A percentile compares a stretch with the other conserved stretches of the same genome.
These are phyloP conservation scores for Melipona beecheii DNA, from an alignment of 2,888 invertebrate species.

Conservation along the genomic window DNA sequence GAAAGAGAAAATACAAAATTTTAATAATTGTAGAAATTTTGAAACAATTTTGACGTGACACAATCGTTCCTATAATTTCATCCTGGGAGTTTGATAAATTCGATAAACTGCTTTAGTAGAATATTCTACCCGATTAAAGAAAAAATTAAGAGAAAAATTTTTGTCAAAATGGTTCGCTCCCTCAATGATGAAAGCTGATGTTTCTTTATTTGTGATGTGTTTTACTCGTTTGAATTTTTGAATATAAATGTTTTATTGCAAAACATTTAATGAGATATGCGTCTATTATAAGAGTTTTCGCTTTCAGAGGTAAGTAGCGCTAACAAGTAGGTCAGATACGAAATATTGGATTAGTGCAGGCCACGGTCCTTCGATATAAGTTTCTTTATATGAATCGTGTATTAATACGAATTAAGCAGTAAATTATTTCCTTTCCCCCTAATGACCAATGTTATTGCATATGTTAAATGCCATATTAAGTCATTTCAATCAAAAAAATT, in stretches of 20 bases:
- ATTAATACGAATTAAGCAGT: not conserved
- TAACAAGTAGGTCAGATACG: constrained; percentile 62
- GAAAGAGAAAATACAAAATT: not conserved
- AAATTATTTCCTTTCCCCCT: not conserved
- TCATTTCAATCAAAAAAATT: not conserved
- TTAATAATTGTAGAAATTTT: too few relatives aligned
- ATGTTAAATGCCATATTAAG: not conserved
- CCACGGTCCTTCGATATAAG: constrained; percentile 25
- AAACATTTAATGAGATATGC: constrained; percentile 41
- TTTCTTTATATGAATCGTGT: constrained; percentile 20
- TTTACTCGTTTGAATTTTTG: constrained; percentile 2
- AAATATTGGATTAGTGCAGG: constrained; percentile 59
- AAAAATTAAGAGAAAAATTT: not conserved
- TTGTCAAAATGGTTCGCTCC: not conserved
- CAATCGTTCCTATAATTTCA: too few relatives aligned
- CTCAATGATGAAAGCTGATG: not conserved
- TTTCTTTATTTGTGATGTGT: not conserved
- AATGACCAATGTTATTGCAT: not conserved
- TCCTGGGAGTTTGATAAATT: too few relatives aligned
- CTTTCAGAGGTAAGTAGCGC: constrained; percentile 39
- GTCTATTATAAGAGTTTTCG: constrained; percentile 47
- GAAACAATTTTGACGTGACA: too few relatives aligned
- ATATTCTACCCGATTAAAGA: not conserved
- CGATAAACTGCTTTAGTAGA: too few relatives aligned
- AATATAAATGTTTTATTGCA: constrained; percentile 30